Percentiles rank a stretch among this genome's conserved stretches.
phyloP scores from a whole-genome alignment of 2,888 invertebrate species.

The Chromoteleia sp. region DNA sequence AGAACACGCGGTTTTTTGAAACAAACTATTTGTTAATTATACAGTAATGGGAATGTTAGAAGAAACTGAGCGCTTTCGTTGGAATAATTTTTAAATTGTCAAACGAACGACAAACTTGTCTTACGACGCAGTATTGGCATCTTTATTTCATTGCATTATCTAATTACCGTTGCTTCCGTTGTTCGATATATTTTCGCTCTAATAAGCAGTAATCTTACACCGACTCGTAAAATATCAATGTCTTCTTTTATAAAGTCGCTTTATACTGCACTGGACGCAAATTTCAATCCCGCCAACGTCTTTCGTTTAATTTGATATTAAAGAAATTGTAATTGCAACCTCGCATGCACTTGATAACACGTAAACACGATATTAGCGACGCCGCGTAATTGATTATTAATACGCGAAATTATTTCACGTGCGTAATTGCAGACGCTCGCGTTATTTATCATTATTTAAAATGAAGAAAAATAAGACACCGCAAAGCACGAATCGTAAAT shows the following conservation, averaged over 20 bases:
- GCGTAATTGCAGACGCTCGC: constrained; percentile 5
- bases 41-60: constrained; percentile 1
- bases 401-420: not conserved
- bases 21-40: constrained; percentile 43
- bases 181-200: constrained; percentile 63
- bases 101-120: not conserved
- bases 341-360: constrained; percentile 18
- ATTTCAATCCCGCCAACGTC: constrained; percentile 21
- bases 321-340: constrained; percentile 19
- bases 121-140: not conserved
- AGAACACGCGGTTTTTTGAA: constrained; percentile 40
- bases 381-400: constrained; percentile 21
- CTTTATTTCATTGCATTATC: constrained; percentile 33
- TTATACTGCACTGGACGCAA: not conserved
- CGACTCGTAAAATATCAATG: constrained; percentile 29
- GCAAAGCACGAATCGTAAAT: constrained; percentile 8
- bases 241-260: constrained; percentile 25
- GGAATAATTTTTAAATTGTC: constrained; percentile 11
- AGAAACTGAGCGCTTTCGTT: constrained; percentile 39
- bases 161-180: constrained; percentile 61
- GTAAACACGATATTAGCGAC: constrained; percentile 24
- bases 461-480: constrained; percentile 12
- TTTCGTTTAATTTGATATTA: constrained; percentile 34
- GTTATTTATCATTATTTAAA: constrained; percentile 26
- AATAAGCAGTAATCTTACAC: constrained; percentile 53